Percentiles rank a stretch among this genome's conserved stretches.
Evolutionary conservation across 1,140 invertebrate genomes (phyloP).

Genomic region (Ips typographus): DNA sequence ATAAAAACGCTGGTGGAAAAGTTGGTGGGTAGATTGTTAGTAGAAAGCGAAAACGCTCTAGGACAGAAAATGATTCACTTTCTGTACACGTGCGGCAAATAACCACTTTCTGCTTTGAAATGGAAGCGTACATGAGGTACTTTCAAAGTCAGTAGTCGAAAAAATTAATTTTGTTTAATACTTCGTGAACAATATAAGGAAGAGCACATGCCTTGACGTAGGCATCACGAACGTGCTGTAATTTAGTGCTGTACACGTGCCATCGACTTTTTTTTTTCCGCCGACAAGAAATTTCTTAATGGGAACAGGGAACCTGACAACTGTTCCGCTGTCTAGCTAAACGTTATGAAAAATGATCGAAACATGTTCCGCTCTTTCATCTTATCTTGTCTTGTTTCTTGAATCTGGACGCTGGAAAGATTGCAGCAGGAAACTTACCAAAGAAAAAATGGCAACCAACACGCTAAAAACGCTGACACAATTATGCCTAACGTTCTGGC

Average conservation of each 20-base stretch:
- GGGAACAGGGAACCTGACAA: neutral
- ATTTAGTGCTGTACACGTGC: neutral
- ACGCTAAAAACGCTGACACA: constrained; percentile 90
- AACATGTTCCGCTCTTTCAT: neutral
- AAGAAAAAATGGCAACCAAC: constrained; percentile 94
- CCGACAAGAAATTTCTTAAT: constrained; percentile 1
- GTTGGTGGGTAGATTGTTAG: too few relatives aligned
- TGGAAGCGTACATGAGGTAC: too few relatives aligned
- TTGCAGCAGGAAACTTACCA: constrained; percentile 65
- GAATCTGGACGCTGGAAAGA: neutral
- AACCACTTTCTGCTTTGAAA: too few relatives aligned
- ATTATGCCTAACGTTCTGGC: constrained; percentile 93
- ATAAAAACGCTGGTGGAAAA: neutral
- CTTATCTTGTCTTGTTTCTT: neutral
- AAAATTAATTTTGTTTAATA: too few relatives aligned
- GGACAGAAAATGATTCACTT: too few relatives aligned
- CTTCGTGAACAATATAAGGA: too few relatives aligned
- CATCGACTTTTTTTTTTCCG: neutral
- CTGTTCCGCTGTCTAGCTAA: neutral
- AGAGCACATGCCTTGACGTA: neutral
- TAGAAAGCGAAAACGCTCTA: too few relatives aligned
- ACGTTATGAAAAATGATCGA: neutral
- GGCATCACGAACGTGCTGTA: neutral
- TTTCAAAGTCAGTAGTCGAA: too few relatives aligned
- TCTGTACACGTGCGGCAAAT: too few relatives aligned